A percentile compares a stretch with the other conserved stretches of the same genome.
Evolutionary conservation across 2,888 invertebrate genomes (phyloP).

Genomic region (Drosophila aldrichi): DNA sequence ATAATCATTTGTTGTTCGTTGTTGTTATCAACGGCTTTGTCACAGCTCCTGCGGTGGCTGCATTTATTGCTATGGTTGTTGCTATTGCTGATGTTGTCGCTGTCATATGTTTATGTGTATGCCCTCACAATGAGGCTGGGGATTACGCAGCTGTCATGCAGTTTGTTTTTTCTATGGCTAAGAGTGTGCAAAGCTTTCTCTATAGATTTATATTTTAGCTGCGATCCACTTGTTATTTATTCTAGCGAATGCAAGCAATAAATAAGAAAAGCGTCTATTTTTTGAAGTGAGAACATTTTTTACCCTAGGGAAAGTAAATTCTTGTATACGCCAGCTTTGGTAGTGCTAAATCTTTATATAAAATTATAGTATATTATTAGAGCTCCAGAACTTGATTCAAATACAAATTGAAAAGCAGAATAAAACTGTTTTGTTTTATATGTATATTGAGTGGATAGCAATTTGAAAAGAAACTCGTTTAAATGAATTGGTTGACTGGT

Average conservation of each 20-base stretch:
- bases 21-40: slow-evolving; percentile 60
- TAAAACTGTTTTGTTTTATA: too few relatives aligned
- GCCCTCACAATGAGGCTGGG: slow-evolving; percentile 37
- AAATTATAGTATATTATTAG: too few relatives aligned
- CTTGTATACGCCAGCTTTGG: background rate
- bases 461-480: too few relatives aligned
- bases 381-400: too few relatives aligned
- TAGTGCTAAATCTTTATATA: too few relatives aligned
- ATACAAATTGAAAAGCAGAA: too few relatives aligned
- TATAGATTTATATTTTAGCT: background rate
- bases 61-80: slow-evolving; percentile 29
- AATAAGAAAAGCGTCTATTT: background rate
- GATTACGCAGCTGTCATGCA: slow-evolving; percentile 8
- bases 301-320: background rate
- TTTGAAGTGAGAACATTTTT: background rate
- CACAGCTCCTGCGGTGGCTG: slow-evolving; percentile 52
- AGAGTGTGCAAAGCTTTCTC: background rate
- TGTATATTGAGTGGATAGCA: too few relatives aligned
- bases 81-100: slow-evolving; percentile 18
- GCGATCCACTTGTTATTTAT: background rate
- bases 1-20: slow-evolving; percentile 41
- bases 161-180: slow-evolving; percentile 4
- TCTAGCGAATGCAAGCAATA: background rate
- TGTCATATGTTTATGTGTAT: slow-evolving; percentile 43
- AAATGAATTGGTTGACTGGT: background rate